Conservation (phyloP, 2,113 vertebrate genomes). For the Campylorhamphus procurvoides region DNA sequence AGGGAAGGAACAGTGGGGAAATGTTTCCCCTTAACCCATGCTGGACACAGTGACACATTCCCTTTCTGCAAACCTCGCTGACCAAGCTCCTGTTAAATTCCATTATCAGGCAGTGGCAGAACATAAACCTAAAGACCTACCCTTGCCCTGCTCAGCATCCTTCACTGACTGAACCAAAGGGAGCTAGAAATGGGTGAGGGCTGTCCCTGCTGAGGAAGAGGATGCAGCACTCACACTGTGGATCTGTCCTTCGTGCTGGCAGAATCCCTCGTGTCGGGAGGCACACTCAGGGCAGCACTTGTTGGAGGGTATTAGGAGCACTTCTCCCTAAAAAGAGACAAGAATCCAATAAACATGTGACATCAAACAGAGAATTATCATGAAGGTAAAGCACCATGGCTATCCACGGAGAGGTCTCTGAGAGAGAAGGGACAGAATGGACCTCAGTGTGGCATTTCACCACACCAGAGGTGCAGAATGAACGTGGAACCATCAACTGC, state of each 20-base stretch:
- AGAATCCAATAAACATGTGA: background rate
- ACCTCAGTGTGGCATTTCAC: background rate
- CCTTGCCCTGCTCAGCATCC: background rate
- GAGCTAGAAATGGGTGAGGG: background rate
- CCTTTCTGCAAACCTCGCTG: background rate
- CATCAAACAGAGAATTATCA: background rate
- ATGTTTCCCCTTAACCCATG: background rate
- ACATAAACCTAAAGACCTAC: background rate
- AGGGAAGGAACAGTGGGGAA: background rate
- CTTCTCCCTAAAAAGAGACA: constrained; percentile 80
- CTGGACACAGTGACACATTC: background rate
- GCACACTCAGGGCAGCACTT: constrained; percentile 89
- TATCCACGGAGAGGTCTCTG: background rate
- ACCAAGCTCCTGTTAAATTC: background rate
- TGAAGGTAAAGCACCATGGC: background rate
- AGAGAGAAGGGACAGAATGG: background rate
- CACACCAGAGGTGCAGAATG: background rate
- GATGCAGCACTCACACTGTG: constrained; percentile 79
- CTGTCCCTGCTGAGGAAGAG: background rate
- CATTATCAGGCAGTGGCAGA: background rate
- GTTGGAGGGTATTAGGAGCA: constrained; percentile 83
- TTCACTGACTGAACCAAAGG: background rate
- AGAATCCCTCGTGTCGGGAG: constrained; percentile 72
- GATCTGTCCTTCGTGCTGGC: constrained; percentile 78
- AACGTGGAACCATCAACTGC: background rate